Conservation (phyloP, 2,113 vertebrate genomes). For the Pluvialis apricaria region DNA sequence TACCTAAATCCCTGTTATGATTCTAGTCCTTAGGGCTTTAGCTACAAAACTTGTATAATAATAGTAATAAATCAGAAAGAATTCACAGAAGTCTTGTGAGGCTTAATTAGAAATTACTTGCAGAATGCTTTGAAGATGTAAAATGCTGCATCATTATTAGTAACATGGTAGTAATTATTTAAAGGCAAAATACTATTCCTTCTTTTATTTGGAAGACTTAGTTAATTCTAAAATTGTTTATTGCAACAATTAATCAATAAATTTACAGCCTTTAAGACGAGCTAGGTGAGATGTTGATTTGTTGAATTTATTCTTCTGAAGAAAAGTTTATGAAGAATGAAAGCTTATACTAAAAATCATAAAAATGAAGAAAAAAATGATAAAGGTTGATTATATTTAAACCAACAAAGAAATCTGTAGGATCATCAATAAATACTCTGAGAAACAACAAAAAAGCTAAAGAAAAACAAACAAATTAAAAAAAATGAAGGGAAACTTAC, state of each 20-base stretch:
- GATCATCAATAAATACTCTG: neutral
- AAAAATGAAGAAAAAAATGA: neutral
- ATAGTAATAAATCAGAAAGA: neutral
- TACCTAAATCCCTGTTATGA: neutral
- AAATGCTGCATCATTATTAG: neutral
- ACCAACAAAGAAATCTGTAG: neutral
- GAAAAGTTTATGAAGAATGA: neutral
- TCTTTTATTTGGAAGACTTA: neutral
- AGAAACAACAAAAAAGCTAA: neutral
- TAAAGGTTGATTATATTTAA: neutral
- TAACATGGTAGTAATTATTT: neutral
- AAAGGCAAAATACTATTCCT: neutral
- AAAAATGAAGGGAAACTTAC: neutral
- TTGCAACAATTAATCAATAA: neutral
- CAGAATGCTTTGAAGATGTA: neutral
- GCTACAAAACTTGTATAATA: neutral
- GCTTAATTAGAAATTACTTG: neutral
- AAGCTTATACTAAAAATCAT: neutral
- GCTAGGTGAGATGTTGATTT: neutral
- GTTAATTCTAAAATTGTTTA: neutral
- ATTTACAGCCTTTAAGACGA: neutral
- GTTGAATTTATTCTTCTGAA: neutral
- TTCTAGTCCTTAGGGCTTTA: neutral
- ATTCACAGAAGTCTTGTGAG: neutral
- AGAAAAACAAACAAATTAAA: neutral